Evolutionary conservation across 2,888 invertebrate species (phyloP).

Genomic region (Tillus elongatus): DNA sequence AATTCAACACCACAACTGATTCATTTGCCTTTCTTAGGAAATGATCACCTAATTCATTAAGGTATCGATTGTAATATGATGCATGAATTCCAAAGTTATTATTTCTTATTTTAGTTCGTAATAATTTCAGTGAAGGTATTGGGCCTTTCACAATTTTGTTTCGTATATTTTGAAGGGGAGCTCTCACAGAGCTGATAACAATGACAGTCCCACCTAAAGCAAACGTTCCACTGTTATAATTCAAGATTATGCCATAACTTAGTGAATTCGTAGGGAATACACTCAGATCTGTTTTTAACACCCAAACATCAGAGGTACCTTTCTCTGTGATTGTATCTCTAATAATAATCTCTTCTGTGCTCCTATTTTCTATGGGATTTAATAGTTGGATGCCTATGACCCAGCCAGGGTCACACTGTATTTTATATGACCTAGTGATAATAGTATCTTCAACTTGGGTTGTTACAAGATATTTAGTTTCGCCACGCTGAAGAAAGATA

Average conservation of each 20-base stretch:
- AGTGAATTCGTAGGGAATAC: conserved; percentile 85
- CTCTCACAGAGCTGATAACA: conserved; percentile 62
- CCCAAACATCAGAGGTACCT: conserved; percentile 61
- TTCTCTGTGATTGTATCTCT: conserved; percentile 66
- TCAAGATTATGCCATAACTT: conserved; percentile 69
- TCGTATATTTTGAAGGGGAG: conserved; percentile 62
- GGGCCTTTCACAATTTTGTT: conserved; percentile 71
- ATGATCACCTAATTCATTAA: conserved; percentile 78
- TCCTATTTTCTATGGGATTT: conserved; percentile 82
- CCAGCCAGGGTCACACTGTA: conserved; percentile 69
- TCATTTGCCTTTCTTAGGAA: conserved; percentile 83
- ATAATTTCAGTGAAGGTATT: conserved; percentile 63
- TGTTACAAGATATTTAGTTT: conserved; percentile 73
- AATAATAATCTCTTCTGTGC: conserved; percentile 73
- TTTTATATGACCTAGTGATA: conserved; percentile 50
- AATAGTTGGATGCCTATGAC: conserved; percentile 83
- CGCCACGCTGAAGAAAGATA: conserved; percentile 41
- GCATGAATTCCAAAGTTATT: conserved; percentile 76
- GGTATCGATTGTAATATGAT: conserved; percentile 79
- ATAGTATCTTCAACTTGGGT: conserved; percentile 52
- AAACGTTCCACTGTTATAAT: conserved; percentile 68
- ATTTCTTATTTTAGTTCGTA: conserved; percentile 65
- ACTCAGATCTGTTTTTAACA: conserved; percentile 71
- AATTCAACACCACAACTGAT: conserved; percentile 67
- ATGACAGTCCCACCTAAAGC: conserved; percentile 77